Base-by-base conservation (phyloP, 37 sponge, comb jelly and placozoan genomes). In the Chondrilla cf. caribensis region DNA sequence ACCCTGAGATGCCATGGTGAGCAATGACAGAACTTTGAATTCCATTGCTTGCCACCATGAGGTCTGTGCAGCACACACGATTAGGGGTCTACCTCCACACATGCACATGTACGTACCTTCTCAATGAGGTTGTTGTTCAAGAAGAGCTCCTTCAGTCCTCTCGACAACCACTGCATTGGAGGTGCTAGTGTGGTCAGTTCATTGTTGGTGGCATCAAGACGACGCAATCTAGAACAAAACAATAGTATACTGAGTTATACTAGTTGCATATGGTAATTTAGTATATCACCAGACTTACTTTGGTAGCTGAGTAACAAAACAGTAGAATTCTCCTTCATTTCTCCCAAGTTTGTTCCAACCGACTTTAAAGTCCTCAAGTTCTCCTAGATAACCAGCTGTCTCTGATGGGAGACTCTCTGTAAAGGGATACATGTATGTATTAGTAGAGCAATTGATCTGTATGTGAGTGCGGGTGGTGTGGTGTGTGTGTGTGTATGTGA, bases 181-280 rank as follows among this genome's bases (percentile, higher is more conserved):
- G 86, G 79, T 31, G 89, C 86, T n/a, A 92, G 72, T 19, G 81
- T 47, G 3, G 78, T 18, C 58, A 92, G 84, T n/a, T 65, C 87
- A 81, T 92, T 92, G 35, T 86, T 77, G 58, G 83, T 86, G 18
- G 89, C 87, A 81, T 88, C 87, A 44, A 92, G 78, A 9, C 14
- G 22, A 35, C 68, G 88, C 1, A 92, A 42, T 33, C 92, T 87
- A 59, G 0, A 17, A 31, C 51, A 47, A 14, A 11, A 11, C 11
- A 6, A 47, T 11, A 47, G 51, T 47, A 47, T 47, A 47, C 51
- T 47, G 51, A 47, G 25, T 62, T 62, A 62, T 62, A 62, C 29
- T 28, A 62, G 15, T 62, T 62, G 29, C 64, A n/a, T 9, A 5
- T n/a, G 22, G 57, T 17, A 19, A 11, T 55, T 29, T n/a, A 62